Percentiles rank a stretch among this genome's conserved stretches.
phyloP scores from a whole-genome alignment of 2,113 vertebrate species.

The Trichechus manatus region DNA sequence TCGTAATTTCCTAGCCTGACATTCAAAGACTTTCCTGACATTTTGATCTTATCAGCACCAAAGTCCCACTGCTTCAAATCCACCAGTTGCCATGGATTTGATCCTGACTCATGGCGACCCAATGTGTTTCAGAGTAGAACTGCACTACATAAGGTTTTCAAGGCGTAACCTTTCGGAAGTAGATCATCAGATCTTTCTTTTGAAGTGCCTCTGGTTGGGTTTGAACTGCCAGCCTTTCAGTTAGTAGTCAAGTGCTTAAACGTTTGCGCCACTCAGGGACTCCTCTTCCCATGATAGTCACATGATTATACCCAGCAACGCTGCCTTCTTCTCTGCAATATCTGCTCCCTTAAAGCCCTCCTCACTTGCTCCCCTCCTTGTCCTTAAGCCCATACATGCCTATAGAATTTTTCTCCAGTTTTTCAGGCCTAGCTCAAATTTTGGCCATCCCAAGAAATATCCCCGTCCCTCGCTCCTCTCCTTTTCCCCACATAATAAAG shows the following conservation, averaged over 20 bases:
- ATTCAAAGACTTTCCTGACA: not conserved
- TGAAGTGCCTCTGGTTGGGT: not conserved
- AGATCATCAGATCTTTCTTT: not conserved
- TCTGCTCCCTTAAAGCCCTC: not conserved
- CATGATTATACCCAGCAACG: no score
- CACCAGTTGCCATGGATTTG: no score
- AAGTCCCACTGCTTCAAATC: not conserved
- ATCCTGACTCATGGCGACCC: not conserved
- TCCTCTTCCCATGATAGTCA: not conserved
- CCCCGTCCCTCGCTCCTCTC: not conserved
- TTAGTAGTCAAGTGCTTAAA: not conserved
- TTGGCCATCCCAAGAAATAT: not conserved
- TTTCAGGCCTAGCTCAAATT: not conserved
- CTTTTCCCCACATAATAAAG: not conserved
- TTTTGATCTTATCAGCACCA: not conserved
- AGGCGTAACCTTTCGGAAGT: not conserved
- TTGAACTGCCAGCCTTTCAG: not conserved
- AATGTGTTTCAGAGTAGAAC: not conserved
- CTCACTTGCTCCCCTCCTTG: not conserved
- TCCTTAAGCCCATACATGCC: not conserved
- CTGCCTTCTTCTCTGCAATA: accelerated
- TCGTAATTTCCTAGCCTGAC: not conserved
- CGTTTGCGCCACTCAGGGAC: not conserved
- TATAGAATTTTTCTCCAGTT: not conserved
- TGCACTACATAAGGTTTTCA: not conserved